phyloP scores from a whole-genome alignment of 2,113 vertebrate genomes.

The Vicugna pacos region DNA sequence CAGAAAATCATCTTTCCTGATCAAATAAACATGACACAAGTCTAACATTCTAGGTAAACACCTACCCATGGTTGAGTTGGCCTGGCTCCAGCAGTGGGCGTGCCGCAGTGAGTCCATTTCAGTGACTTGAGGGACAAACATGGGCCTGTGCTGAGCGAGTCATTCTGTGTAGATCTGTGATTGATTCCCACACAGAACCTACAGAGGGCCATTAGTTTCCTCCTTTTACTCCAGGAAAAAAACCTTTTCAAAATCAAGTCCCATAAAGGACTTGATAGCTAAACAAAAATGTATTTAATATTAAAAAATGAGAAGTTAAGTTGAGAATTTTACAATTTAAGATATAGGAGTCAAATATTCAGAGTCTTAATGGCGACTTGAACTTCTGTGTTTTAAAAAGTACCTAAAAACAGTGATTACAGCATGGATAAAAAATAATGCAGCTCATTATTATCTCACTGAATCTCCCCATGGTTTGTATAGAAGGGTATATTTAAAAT shows the following conservation, averaged over 20 bases:
- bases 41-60: not conserved
- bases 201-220: not conserved
- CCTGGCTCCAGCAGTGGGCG: not conserved
- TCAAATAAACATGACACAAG: constrained; percentile 66
- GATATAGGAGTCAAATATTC: not conserved
- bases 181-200: not conserved
- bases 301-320: not conserved
- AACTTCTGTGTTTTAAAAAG: not conserved
- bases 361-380: not conserved
- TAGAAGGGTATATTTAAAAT: not conserved
- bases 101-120: not conserved
- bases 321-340: not conserved
- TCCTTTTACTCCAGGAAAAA: not conserved
- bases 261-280: not conserved
- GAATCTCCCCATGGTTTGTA: not conserved
- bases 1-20: constrained; percentile 74
- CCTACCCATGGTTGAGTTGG: not conserved
- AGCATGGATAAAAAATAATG: not conserved
- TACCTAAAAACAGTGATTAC: not conserved
- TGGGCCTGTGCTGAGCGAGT: not conserved
- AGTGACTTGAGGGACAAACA: not conserved
- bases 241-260: not conserved
- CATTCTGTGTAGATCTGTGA: not conserved
- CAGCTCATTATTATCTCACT: not conserved
- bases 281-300: not conserved